Percentiles rank a stretch among this genome's conserved stretches.
Evolutionary conservation across 2,113 vertebrate genomes (phyloP).

Genomic region (Alethe diademata): DNA sequence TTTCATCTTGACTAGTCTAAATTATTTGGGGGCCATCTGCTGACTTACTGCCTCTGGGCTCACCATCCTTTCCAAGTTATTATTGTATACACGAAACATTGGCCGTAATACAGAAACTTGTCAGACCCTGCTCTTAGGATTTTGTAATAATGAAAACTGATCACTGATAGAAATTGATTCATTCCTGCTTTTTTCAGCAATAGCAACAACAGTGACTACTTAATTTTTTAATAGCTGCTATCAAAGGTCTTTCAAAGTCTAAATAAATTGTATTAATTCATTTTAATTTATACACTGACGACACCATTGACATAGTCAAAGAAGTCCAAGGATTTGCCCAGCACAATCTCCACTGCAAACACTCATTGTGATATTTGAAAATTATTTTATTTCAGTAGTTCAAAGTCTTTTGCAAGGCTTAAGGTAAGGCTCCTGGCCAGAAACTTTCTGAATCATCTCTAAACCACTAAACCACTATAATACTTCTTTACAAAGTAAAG

Average conservation of each 20-base stretch:
- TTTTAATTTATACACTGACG: not conserved
- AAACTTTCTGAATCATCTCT: not conserved
- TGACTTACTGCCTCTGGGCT: not conserved
- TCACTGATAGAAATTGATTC: not conserved
- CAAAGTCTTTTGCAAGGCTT: not conserved
- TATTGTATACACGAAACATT: not conserved
- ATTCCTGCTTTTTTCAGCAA: not conserved
- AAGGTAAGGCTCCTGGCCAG: not conserved
- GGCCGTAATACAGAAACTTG: not conserved
- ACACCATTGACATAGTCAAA: not conserved
- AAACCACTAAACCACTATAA: not conserved
- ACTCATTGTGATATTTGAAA: not conserved
- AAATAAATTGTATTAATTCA: not conserved
- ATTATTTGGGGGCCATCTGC: not conserved
- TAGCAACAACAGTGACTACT: not conserved
- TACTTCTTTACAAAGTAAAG: not conserved
- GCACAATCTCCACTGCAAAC: not conserved
- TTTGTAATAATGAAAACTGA: constrained; percentile 22
- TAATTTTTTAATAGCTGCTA: not conserved
- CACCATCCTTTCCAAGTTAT: not conserved
- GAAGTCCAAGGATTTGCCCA: not conserved
- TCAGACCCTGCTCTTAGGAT: not conserved
- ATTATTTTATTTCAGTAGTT: not conserved
- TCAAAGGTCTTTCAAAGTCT: not conserved
- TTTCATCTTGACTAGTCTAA: not conserved